Conservation (phyloP, 2,113 vertebrate genomes). For the Jacana jacana region DNA sequence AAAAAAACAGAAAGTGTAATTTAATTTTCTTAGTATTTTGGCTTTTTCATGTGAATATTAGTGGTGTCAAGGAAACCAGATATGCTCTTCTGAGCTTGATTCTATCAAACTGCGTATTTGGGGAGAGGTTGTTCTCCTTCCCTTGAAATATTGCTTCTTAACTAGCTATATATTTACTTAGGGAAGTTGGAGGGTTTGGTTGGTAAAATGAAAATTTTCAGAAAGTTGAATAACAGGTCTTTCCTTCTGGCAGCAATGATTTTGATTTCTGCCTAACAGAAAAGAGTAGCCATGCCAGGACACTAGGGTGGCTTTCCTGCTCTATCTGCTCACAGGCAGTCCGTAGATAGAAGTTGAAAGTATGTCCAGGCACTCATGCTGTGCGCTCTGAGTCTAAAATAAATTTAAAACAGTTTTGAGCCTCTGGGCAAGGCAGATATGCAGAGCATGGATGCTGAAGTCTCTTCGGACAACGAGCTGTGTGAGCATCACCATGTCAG, state of each 20-base stretch:
- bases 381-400: not conserved
- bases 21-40: not conserved
- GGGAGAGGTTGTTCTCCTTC: not conserved
- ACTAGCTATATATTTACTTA: not conserved
- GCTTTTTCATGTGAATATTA: not conserved
- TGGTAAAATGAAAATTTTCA: not conserved
- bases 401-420: slow-evolving; percentile 13
- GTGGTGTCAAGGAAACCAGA: not conserved
- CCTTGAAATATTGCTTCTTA: not conserved
- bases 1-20: not conserved
- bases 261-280: not conserved
- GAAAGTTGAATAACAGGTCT: not conserved
- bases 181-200: not conserved
- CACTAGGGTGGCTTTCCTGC: not conserved
- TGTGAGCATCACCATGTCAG: slow-evolving; percentile 1
- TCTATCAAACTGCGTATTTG: not conserved
- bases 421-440: not conserved
- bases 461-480: not conserved
- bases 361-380: not conserved
- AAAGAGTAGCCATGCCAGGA: not conserved
- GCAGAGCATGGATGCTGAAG: not conserved
- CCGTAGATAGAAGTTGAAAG: not conserved
- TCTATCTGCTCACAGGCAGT: not conserved
- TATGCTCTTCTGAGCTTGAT: not conserved
- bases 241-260: not conserved